Evolutionary conservation across 1,140 invertebrate species (phyloP).

Genomic region (Drosophila oshimai): DNA sequence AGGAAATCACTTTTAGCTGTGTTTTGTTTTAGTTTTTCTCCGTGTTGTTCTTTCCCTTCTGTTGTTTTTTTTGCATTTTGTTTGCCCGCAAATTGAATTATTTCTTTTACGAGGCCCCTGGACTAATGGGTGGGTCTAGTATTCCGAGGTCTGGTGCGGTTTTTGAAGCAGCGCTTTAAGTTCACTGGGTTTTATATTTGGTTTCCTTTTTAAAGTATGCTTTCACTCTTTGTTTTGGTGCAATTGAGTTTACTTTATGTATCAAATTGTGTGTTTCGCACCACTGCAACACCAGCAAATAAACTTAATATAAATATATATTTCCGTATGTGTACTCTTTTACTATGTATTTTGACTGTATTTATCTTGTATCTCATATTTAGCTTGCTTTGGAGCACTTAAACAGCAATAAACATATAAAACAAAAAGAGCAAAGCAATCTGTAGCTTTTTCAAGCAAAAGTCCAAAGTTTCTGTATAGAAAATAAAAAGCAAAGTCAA

Average conservation of each 20-base stretch:
- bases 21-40: conserved; percentile 15
- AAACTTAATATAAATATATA: conserved; percentile 43
- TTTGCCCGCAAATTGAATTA: conserved; percentile 71
- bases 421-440: conserved; percentile 40
- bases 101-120: conserved; percentile 17
- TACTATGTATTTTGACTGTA: conserved; percentile 80
- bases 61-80: conserved; percentile 49
- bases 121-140: conserved; percentile 5
- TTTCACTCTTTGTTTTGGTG: conserved; percentile 21
- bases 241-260: conserved; percentile 17
- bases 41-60: conserved; percentile 21
- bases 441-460: conserved; percentile 45
- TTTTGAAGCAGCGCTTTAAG: conserved; percentile 12
- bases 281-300: conserved; percentile 22
- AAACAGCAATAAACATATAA: conserved; percentile 72
- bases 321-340: conserved; percentile 63
- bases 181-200: not conserved
- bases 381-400: conserved; percentile 83
- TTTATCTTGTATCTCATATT: conserved; percentile 83
- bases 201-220: conserved; percentile 10
- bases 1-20: conserved; percentile 5
- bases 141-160: conserved; percentile 7
- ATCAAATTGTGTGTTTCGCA: conserved; percentile 34
- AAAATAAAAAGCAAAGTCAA: conserved; percentile 66
- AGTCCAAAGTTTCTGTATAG: conserved; percentile 31